Conservation (phyloP, 1,140 invertebrate genomes). For the Tetramorium alpestre region DNA sequence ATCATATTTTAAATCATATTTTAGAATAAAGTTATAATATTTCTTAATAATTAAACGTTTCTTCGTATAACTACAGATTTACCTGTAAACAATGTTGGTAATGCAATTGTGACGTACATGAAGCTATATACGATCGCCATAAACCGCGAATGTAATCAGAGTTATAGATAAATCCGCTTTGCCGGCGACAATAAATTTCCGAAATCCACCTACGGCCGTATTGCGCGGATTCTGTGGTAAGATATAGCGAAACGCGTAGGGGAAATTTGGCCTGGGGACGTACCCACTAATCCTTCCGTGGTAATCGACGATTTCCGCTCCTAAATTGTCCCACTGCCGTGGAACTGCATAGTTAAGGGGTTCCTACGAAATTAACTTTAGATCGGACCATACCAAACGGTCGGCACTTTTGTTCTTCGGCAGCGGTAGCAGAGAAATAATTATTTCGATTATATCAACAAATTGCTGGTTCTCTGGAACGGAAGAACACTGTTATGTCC, state of each 20-base stretch:
- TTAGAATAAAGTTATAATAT: background rate
- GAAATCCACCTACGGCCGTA: constrained; percentile 72
- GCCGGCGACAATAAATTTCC: constrained; percentile 62
- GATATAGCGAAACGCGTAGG: constrained; percentile 68
- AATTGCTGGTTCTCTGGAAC: constrained; percentile 13
- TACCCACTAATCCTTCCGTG: constrained; percentile 77
- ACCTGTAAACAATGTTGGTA: background rate
- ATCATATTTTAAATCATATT: no score
- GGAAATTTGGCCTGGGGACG: constrained; percentile 68
- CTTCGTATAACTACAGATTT: background rate
- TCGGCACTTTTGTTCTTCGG: constrained; percentile 62
- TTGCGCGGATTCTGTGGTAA: constrained; percentile 59
- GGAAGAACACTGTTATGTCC: constrained; percentile 11
- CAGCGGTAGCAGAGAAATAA: constrained; percentile 51
- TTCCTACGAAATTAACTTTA: constrained; percentile 63
- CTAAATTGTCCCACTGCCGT: constrained; percentile 74
- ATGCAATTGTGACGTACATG: constrained; percentile 25
- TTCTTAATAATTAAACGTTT: background rate
- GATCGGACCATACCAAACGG: constrained; percentile 28
- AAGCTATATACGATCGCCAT: constrained; percentile 34
- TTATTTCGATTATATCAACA: constrained; percentile 69
- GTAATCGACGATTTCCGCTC: constrained; percentile 80
- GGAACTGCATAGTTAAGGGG: constrained; percentile 30
- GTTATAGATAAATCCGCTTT: constrained; percentile 62
- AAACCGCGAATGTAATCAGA: constrained; percentile 50